Conservation (phyloP, 2,797 vertebrate genomes). For the Molossus molossus region DNA sequence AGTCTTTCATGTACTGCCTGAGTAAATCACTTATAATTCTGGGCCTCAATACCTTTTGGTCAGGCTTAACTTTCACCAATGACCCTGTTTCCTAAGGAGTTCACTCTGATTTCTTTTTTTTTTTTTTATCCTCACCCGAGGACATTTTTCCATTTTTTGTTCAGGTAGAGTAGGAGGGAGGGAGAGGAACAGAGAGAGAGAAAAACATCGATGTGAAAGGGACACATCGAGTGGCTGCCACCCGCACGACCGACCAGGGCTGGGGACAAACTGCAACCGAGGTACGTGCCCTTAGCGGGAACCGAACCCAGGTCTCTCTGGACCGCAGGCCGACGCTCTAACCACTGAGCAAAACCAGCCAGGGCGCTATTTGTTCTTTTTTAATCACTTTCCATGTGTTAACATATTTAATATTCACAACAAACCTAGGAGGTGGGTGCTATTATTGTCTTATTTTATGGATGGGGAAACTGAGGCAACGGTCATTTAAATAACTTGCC, state of each 20-base stretch:
- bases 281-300: too few species aligned
- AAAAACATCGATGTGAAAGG: too few species aligned
- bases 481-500: not conserved
- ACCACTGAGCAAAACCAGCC: too few species aligned
- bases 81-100: not conserved
- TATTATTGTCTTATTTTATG: not conserved
- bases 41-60: not conserved
- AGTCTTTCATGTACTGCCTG: not conserved
- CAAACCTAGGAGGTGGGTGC: not conserved
- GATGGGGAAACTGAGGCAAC: constrained; percentile 50
- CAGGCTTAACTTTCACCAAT: not conserved
- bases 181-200: too few species aligned
- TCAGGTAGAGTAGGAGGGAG: too few species aligned
- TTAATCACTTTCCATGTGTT: not conserved
- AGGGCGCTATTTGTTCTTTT: not conserved
- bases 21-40: not conserved
- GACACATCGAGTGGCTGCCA: too few species aligned
- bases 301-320: too few species aligned
- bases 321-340: too few species aligned
- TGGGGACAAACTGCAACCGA: too few species aligned
- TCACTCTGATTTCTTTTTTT: not conserved
- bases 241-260: too few species aligned
- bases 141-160: too few species aligned
- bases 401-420: constrained; percentile 30
- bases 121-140: not conserved